A percentile compares a stretch with the other conserved stretches of the same genome.
These are phyloP conservation scores for Anas bahamensis DNA, from an alignment of 2,797 vertebrate species.

Conservation along the genomic window DNA sequence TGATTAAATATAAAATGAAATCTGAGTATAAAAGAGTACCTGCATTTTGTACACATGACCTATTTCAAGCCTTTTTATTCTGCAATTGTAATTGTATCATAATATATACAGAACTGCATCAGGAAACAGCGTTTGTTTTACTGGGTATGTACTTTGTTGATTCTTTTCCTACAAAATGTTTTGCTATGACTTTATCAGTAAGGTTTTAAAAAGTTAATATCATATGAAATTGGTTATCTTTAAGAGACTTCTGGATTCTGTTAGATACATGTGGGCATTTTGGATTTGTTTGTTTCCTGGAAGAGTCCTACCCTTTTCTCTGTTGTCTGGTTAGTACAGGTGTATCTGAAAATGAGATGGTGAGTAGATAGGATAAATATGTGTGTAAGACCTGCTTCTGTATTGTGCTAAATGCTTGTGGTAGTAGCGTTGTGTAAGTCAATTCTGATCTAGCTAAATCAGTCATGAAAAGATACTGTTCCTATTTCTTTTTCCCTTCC, in stretches of 20 bases:
- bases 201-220: not conserved
- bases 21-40: not conserved
- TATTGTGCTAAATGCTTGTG: not conserved
- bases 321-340: not conserved
- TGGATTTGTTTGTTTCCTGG: not conserved
- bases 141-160: not conserved
- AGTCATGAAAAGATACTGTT: not conserved
- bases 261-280: accelerated
- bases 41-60: not conserved
- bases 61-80: not conserved
- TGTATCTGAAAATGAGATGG: not conserved
- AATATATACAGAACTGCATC: not conserved
- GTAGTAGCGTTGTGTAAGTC: not conserved
- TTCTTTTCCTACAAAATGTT: not conserved
- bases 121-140: not conserved
- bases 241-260: not conserved
- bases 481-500: not conserved
- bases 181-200: not conserved
- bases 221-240: not conserved
- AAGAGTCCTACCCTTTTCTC: not conserved
- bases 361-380: not conserved
- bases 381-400: not conserved
- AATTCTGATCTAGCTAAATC: not conserved
- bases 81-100: not conserved
- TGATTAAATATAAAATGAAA: not conserved